phyloP scores from a whole-genome alignment of 2,113 vertebrate species.

The Damaliscus lunatus region DNA sequence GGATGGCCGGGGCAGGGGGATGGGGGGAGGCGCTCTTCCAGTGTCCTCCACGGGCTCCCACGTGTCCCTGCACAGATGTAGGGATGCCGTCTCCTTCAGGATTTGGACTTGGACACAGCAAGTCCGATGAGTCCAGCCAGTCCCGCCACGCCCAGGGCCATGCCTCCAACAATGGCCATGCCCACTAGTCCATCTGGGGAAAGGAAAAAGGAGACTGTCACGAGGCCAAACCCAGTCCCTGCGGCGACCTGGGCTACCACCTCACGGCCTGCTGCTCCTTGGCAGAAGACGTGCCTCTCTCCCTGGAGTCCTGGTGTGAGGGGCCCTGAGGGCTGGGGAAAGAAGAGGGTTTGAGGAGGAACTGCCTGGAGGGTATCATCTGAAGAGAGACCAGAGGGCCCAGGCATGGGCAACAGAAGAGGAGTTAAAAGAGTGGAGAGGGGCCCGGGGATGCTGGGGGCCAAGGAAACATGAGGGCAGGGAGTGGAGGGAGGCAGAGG shows the following conservation, averaged over 20 bases:
- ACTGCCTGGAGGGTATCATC: background rate
- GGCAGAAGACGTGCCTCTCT: background rate
- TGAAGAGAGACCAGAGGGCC: background rate
- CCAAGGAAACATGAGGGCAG: background rate
- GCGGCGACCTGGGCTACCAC: too few relatives aligned
- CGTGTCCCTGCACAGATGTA: background rate
- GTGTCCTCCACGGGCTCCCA: background rate
- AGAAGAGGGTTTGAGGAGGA: background rate
- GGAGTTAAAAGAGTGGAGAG: background rate
- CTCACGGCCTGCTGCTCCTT: background rate
- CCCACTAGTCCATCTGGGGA: constrained; percentile 91
- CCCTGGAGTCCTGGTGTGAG: background rate
- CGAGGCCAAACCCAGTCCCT: background rate
- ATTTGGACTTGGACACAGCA: constrained; percentile 90
- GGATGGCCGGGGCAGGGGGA: rapidly evolving
- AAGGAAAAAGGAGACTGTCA: constrained; percentile 5
- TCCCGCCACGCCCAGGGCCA: constrained; percentile 89
- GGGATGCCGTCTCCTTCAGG: constrained; percentile 73
- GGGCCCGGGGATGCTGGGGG: background rate
- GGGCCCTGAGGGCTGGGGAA: background rate
- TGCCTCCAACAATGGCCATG: constrained; percentile 93
- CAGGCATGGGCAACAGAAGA: background rate
- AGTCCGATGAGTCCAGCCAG: constrained; percentile 91
- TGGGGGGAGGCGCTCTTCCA: background rate
- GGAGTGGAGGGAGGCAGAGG: too few relatives aligned